Percentiles rank a stretch among this genome's conserved stretches.
Evolutionary conservation across 2,797 vertebrate species (phyloP).

Genomic region (Anableps anableps): DNA sequence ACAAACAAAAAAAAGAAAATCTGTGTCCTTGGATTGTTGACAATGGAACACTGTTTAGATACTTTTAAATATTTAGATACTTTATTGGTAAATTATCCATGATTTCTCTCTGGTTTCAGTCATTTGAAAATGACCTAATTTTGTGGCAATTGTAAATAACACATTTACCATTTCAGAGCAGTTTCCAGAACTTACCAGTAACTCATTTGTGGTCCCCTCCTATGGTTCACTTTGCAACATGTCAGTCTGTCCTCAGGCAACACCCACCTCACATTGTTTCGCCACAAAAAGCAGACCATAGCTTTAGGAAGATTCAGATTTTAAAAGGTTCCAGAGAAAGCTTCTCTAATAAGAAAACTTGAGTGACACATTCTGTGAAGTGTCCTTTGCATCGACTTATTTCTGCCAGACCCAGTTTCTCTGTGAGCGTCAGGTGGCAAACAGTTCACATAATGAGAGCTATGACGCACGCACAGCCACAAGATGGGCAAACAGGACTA

Average conservation of each 20-base stretch:
- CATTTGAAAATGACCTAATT: background rate
- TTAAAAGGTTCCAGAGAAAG: conserved; percentile 5
- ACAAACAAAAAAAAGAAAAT: background rate
- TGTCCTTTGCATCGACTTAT: conserved; percentile 43
- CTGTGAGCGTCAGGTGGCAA: conserved; percentile 52
- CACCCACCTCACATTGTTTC: background rate
- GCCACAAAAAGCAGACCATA: background rate
- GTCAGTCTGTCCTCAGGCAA: background rate
- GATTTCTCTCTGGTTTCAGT: background rate
- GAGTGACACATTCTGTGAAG: conserved; percentile 21
- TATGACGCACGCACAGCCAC: conserved; percentile 22
- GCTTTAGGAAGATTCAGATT: background rate
- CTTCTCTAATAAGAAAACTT: conserved; percentile 16
- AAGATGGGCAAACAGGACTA: conserved; percentile 4
- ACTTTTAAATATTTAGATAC: background rate
- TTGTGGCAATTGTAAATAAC: background rate
- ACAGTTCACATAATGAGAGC: conserved; percentile 52
- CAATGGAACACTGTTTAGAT: background rate
- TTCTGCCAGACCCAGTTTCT: conserved; percentile 50
- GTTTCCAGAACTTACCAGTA: background rate
- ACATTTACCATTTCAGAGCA: background rate
- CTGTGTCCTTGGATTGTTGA: background rate
- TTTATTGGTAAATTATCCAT: background rate
- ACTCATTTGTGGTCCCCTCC: background rate
- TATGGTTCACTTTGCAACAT: background rate